A percentile compares a stretch with the other conserved stretches of the same genome.
Conservation (phyloP, 2,113 vertebrate species). For the Chionis minor region DNA sequence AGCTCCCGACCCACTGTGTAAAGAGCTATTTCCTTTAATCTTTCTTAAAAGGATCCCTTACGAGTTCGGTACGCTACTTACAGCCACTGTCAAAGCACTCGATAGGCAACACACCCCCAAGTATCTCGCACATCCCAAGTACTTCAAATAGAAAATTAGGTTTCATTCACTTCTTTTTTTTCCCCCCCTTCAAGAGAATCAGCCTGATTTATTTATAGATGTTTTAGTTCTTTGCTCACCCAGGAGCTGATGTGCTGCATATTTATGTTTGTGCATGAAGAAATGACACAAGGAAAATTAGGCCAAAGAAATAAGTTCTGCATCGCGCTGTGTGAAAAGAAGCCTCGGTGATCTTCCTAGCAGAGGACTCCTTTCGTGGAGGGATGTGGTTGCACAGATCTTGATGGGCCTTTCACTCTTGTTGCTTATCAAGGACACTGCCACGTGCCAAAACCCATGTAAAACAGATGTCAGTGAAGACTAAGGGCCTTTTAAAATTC, state of each 20-base stretch:
- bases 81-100: not conserved
- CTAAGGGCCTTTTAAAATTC: not conserved
- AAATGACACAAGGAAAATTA: constrained; percentile 49
- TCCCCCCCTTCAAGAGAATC: not conserved
- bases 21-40: constrained; percentile 36
- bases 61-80: not conserved
- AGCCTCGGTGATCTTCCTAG: not conserved
- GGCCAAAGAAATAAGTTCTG: constrained; percentile 36
- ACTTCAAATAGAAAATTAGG: constrained; percentile 55
- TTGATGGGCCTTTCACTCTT: not conserved
- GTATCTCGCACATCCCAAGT: not conserved
- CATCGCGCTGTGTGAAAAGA: not conserved
- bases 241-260: constrained; percentile 48
- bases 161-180: constrained; percentile 32
- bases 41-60: constrained; percentile 13
- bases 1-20: not conserved
- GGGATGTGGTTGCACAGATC: not conserved
- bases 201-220: constrained; percentile 60
- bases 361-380: not conserved
- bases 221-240: constrained; percentile 30
- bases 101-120: not conserved
- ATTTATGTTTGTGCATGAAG: constrained; percentile 49
- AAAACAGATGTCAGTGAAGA: not conserved
- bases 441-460: not conserved
- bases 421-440: not conserved